A percentile compares a stretch with the other conserved stretches of the same genome.
Conservation (phyloP, 2,888 invertebrate species). For the Timema podura region DNA sequence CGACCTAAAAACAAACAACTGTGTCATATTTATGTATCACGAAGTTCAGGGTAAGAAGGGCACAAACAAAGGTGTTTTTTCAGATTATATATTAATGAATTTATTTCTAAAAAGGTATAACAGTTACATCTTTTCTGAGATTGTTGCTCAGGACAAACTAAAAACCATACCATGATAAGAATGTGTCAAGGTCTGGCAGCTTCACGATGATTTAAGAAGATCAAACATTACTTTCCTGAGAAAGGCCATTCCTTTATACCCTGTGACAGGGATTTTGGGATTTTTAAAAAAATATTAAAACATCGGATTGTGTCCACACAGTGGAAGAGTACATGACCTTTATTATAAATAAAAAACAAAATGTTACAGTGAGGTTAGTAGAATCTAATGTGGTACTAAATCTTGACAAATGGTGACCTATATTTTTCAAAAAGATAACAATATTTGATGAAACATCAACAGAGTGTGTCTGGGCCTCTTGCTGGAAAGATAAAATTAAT, state of each 20-base stretch:
- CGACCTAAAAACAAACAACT: no score
- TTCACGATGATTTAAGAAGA: background rate
- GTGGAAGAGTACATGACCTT: background rate
- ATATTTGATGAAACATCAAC: no score
- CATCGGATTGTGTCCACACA: background rate
- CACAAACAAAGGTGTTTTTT: no score
- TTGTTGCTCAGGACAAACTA: background rate
- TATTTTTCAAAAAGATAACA: no score
- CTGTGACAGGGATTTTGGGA: slow-evolving; percentile 13
- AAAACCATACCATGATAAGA: background rate
- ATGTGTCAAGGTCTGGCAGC: background rate
- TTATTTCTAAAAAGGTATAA: background rate
- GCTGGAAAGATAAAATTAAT: no score
- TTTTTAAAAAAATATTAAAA: background rate
- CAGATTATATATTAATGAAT: no score
- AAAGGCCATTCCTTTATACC: background rate
- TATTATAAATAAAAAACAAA: background rate
- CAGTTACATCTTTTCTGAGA: background rate
- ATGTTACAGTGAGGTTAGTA: background rate
- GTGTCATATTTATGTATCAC: no score
- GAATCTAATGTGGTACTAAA: background rate
- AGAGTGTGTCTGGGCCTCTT: no score
- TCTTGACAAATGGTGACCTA: no score
- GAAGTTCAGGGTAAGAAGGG: no score
- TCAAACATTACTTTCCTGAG: background rate